A percentile compares a stretch with the other conserved stretches of the same genome.
These are phyloP conservation scores for Trichonephila clavata DNA, from an alignment of 1,140 invertebrate genomes.

Conservation along the genomic window DNA sequence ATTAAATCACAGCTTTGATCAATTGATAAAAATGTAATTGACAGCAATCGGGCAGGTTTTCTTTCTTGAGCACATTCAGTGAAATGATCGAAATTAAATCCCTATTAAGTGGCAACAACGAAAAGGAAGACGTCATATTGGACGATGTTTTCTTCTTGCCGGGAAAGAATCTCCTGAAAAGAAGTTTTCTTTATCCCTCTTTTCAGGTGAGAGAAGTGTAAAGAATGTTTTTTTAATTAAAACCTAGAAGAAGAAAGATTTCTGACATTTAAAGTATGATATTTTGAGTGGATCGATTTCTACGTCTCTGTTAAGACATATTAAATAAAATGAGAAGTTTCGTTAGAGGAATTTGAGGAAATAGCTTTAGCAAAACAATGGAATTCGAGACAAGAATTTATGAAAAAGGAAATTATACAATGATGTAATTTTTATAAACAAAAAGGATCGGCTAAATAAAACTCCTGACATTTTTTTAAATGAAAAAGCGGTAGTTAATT, in stretches of 20 bases:
- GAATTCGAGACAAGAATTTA: too few relatives aligned
- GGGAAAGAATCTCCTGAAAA: not conserved
- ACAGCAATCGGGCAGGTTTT: not conserved
- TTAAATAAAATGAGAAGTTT: not conserved
- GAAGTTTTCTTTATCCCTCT: not conserved
- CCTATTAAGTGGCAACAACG: constrained; percentile 13
- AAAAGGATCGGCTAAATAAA: too few relatives aligned
- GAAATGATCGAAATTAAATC: not conserved
- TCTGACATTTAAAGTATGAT: constrained; percentile 13
- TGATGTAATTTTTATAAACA: too few relatives aligned
- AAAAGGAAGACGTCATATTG: not conserved
- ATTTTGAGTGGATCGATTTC: not conserved
- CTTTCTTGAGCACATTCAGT: not conserved
- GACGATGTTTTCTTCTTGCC: not conserved
- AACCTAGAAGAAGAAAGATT: not conserved
- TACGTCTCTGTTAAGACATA: not conserved
- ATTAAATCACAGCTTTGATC: not conserved
- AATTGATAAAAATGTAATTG: constrained; percentile 28
- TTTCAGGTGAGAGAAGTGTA: not conserved
- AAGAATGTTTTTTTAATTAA: constrained; percentile 3
- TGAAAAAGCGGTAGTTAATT: too few relatives aligned
- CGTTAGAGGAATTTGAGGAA: not conserved
- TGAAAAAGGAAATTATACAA: too few relatives aligned
- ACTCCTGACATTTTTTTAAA: too few relatives aligned
- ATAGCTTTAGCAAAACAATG: too few relatives aligned